Evolutionary conservation across 2,797 vertebrate species (phyloP).

Genomic region (Etheostoma perlongum): DNA sequence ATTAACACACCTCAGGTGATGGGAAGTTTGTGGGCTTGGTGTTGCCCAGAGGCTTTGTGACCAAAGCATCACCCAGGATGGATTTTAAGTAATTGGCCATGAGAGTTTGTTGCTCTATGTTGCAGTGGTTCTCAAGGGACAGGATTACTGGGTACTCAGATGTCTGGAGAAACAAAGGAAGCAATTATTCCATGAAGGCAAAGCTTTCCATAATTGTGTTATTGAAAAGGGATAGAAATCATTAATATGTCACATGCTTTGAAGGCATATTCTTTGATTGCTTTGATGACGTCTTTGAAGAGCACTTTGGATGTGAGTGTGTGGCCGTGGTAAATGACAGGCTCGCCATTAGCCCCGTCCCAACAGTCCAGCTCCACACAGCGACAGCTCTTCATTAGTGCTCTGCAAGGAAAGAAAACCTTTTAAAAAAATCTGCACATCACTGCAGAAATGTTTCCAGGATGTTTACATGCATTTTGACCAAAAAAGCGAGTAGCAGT

Average conservation of each 20-base stretch:
- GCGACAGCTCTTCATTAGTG: slow-evolving; percentile 94
- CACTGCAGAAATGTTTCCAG: not conserved
- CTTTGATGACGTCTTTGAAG: slow-evolving; percentile 92
- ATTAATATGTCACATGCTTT: slow-evolving; percentile 84
- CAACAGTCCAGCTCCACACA: slow-evolving; percentile 98
- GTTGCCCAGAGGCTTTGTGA: slow-evolving; percentile 85
- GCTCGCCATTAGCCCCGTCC: slow-evolving; percentile 93
- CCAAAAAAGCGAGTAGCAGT: not conserved
- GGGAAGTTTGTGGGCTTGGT: slow-evolving; percentile 86
- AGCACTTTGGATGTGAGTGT: slow-evolving; percentile 97
- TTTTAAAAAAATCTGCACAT: slow-evolving; percentile 4
- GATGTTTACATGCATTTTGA: not conserved
- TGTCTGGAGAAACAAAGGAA: slow-evolving; percentile 78
- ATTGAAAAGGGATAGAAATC: not conserved
- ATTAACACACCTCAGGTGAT: slow-evolving; percentile 90
- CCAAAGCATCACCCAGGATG: slow-evolving; percentile 90
- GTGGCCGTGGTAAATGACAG: slow-evolving; percentile 95
- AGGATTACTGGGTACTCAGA: slow-evolving; percentile 95
- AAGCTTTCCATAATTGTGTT: not conserved
- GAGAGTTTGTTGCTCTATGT: slow-evolving; percentile 90
- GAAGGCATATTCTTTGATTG: slow-evolving; percentile 94
- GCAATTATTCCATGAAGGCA: not conserved
- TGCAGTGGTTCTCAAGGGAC: slow-evolving; percentile 98
- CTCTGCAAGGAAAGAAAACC: slow-evolving; percentile 79
- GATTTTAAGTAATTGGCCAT: slow-evolving; percentile 89